phyloP scores from a whole-genome alignment of 53 echinoderm and acorn worm genomes.

The Henricia sp. region DNA sequence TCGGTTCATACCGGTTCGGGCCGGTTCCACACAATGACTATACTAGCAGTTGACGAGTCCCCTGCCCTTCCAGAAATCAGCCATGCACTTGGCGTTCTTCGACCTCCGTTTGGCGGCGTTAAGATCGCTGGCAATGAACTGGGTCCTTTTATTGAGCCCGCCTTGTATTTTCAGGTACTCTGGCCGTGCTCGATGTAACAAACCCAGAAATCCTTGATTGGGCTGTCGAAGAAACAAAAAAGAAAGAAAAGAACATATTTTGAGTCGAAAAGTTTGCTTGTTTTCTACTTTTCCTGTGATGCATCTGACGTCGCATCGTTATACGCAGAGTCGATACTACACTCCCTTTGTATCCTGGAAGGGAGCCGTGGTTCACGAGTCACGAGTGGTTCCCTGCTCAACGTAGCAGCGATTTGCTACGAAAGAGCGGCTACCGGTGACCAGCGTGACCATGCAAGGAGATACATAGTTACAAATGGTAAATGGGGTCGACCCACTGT shows the following conservation, averaged over 20 bases:
- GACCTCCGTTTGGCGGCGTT: conserved; percentile 43
- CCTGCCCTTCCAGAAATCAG: conserved; percentile 57
- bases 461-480: too few relatives aligned
- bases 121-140: neutral
- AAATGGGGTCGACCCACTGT: too few relatives aligned
- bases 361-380: too few relatives aligned
- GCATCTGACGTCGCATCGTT: too few relatives aligned
- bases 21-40: conserved; percentile 29
- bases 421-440: too few relatives aligned
- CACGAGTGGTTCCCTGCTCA: too few relatives aligned
- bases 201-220: conserved; percentile 23
- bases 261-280: too few relatives aligned
- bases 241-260: neutral
- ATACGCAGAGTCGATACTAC: too few relatives aligned
- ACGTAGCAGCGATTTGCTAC: too few relatives aligned
- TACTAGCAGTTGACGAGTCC: conserved; percentile 48
- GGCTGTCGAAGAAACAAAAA: neutral
- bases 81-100: conserved; percentile 50
- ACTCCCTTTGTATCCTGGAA: too few relatives aligned
- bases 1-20: conserved; percentile 17
- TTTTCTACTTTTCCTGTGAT: too few relatives aligned
- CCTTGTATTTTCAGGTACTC: conserved; percentile 18
- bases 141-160: conserved; percentile 20
- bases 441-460: too few relatives aligned
- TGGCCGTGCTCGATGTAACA: neutral